Conservation (phyloP, 2,797 vertebrate species). For the Peromyscus attwateri region DNA sequence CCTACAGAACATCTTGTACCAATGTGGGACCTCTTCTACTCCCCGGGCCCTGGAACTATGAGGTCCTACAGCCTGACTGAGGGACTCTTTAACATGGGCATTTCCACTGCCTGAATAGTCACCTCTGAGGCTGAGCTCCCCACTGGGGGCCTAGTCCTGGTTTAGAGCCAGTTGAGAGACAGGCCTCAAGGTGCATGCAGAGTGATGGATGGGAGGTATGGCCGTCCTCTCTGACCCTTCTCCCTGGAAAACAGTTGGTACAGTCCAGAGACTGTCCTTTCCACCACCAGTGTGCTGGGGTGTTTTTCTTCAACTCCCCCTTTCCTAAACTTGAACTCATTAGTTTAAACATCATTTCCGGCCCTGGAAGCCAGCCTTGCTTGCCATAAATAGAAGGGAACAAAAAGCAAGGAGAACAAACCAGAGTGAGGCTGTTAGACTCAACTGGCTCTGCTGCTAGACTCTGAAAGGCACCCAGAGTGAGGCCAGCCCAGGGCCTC, state of each 20-base stretch:
- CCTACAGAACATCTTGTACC: neutral
- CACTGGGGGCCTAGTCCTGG: neutral
- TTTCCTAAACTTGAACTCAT: slow-evolving; percentile 64
- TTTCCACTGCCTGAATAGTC: neutral
- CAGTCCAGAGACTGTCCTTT: neutral
- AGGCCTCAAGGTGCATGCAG: neutral
- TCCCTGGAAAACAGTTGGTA: neutral
- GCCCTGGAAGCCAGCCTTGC: slow-evolving; percentile 68
- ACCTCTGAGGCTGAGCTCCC: neutral
- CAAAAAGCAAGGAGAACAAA: slow-evolving; percentile 35
- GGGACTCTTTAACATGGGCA: neutral
- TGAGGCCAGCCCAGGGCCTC: neutral
- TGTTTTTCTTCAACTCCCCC: slow-evolving; percentile 42
- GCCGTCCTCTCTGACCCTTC: neutral
- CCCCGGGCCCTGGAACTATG: neutral
- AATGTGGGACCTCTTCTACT: neutral
- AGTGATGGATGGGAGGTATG: neutral
- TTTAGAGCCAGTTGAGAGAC: neutral
- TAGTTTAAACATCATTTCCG: slow-evolving; percentile 81
- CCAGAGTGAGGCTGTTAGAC: slow-evolving; percentile 15
- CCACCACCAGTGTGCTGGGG: neutral
- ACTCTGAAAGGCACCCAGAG: neutral
- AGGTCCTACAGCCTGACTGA: neutral
- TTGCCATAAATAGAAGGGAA: slow-evolving; percentile 77
- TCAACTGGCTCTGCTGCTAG: neutral